Evolutionary conservation across 30 jellyfish, hydroid and myxozoan species (phyloP).

Genomic region (Aurelia coerulea): DNA sequence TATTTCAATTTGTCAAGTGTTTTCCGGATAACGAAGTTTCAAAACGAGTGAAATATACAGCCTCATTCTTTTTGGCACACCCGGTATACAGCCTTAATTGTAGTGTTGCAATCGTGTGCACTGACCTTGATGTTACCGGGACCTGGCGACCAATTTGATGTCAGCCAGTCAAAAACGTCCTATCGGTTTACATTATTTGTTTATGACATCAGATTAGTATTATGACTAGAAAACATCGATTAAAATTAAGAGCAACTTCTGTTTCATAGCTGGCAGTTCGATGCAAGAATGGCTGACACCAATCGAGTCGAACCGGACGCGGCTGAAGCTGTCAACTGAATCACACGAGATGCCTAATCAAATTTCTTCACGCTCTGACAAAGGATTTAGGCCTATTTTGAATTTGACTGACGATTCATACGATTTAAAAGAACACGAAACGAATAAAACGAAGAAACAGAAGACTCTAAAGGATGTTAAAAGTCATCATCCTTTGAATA

Average conservation of each 20-base stretch:
- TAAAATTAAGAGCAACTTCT: neutral
- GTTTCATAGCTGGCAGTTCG: no score
- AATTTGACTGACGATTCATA: conserved; percentile 47
- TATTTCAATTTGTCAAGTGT: no score
- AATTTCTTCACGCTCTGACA: conserved; percentile 60
- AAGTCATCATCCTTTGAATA: neutral
- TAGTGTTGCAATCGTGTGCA: no score
- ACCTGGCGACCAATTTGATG: no score
- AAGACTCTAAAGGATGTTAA: conserved; percentile 1
- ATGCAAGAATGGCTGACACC: neutral
- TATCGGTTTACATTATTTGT: no score
- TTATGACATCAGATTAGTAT: no score
- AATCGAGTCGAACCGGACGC: conserved; percentile 19
- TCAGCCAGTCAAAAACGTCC: no score
- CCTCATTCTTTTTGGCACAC: no score
- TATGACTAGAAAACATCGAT: neutral
- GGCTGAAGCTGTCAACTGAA: conserved; percentile 23
- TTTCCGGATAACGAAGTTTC: no score
- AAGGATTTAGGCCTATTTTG: conserved; percentile 66
- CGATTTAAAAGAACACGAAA: conserved; percentile 13
- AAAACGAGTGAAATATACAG: no score
- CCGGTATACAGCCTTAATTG: no score
- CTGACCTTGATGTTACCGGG: no score
- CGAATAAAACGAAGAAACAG: neutral
- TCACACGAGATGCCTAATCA: conserved; percentile 25